Evolutionary conservation across 1,140 invertebrate genomes (phyloP).

Genomic region (Battus philenor): DNA sequence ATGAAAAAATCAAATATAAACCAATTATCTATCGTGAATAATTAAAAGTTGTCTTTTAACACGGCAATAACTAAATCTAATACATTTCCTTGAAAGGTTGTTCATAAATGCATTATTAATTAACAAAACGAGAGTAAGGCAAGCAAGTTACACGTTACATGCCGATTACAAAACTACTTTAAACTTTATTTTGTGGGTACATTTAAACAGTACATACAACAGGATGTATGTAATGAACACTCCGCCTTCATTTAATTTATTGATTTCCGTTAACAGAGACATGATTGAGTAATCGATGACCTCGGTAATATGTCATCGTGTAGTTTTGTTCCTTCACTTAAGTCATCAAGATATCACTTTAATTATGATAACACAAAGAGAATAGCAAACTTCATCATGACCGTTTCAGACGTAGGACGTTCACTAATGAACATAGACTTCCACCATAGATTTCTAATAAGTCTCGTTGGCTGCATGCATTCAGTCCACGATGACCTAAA

Average conservation of each 20-base stretch:
- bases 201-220: slow-evolving; percentile 7
- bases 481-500: too few relatives aligned
- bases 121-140: slow-evolving; percentile 10
- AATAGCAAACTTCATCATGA: too few relatives aligned
- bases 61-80: neutral
- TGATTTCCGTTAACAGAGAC: slow-evolving; percentile 27
- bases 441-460: too few relatives aligned
- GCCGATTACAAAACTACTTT: slow-evolving; percentile 1
- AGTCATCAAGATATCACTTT: too few relatives aligned
- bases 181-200: slow-evolving; percentile 3
- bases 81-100: slow-evolving; percentile 13
- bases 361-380: too few relatives aligned
- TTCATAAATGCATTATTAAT: slow-evolving; percentile 6
- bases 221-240: slow-evolving; percentile 17
- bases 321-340: slow-evolving; percentile 35
- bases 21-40: too few relatives aligned
- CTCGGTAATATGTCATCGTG: slow-evolving; percentile 33
- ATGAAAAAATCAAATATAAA: too few relatives aligned
- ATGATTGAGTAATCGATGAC: slow-evolving; percentile 21
- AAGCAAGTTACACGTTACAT: neutral
- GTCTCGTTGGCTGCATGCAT: too few relatives aligned
- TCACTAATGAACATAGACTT: too few relatives aligned
- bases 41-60: too few relatives aligned
- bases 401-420: too few relatives aligned
- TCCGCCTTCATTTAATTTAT: slow-evolving; percentile 17